phyloP scores from a whole-genome alignment of 2,113 vertebrate species.

The Dolichotis patagonum region DNA sequence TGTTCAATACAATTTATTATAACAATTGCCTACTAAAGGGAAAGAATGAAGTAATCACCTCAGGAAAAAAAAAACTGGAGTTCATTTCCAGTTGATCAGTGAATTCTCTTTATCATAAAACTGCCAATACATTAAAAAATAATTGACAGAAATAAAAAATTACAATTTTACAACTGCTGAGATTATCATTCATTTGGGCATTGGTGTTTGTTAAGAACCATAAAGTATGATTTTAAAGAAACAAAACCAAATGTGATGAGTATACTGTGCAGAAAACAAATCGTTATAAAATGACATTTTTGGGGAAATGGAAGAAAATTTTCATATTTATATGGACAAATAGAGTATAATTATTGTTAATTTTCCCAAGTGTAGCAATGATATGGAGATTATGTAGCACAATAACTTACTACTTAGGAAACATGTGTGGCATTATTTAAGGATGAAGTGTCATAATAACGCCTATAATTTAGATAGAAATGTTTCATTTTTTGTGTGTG shows the following conservation, averaged over 20 bases:
- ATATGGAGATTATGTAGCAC: not conserved
- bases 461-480: not conserved
- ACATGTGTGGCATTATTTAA: not conserved
- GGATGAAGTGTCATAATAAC: not conserved
- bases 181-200: not conserved
- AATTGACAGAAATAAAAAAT: conserved; percentile 44
- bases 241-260: not conserved
- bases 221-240: conserved; percentile 20
- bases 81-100: conserved; percentile 31
- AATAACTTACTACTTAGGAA: not conserved
- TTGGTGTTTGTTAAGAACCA: not conserved
- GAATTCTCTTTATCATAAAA: conserved; percentile 33
- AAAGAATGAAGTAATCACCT: conserved; percentile 35
- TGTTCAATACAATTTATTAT: not conserved
- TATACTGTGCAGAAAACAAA: not conserved
- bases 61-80: conserved; percentile 15
- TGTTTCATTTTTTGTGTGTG: not conserved
- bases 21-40: conserved; percentile 54
- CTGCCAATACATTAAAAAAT: conserved; percentile 31
- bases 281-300: not conserved
- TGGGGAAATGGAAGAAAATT: not conserved
- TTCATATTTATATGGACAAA: not conserved
- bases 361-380: not conserved
- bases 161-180: not conserved
- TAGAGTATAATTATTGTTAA: not conserved